These are phyloP conservation scores for Pseudococcus jackbeardsleyi DNA, from an alignment of 2,888 invertebrate species.

Conservation along the genomic window DNA sequence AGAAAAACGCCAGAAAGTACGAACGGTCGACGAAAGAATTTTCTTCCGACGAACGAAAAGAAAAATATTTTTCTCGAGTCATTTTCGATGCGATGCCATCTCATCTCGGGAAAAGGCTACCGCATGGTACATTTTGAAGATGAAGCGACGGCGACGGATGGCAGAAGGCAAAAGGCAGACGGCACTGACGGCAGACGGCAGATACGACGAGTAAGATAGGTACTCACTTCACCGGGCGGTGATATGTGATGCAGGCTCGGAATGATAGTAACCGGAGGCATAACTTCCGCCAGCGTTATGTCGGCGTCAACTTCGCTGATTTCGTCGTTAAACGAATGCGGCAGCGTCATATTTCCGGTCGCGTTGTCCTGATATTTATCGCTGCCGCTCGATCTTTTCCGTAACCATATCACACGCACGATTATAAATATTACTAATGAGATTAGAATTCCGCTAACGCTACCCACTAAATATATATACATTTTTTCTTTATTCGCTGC, in stretches of 20 bases:
- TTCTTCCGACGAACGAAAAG: too few species aligned
- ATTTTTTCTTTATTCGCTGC: constrained; percentile 84
- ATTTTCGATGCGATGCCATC: too few species aligned
- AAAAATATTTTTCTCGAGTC: too few species aligned
- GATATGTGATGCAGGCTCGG: constrained; percentile 68
- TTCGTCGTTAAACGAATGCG: constrained; percentile 80
- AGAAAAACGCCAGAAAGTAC: too few species aligned
- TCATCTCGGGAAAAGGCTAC: too few species aligned
- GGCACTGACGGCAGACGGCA: too few species aligned
- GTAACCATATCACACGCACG: constrained; percentile 79
- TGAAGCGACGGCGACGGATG: too few species aligned
- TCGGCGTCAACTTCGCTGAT: constrained; percentile 88
- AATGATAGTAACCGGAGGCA: constrained; percentile 75
- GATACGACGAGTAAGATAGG: too few species aligned
- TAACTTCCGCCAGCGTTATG: constrained; percentile 80
- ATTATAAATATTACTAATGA: constrained; percentile 79
- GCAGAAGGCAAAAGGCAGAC: too few species aligned
- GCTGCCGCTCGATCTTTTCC: constrained; percentile 68
- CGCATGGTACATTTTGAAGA: too few species aligned
- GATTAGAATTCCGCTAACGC: constrained; percentile 79
- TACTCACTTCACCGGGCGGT: constrained; percentile 67
- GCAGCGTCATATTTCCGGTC: constrained; percentile 66
- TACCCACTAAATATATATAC: constrained; percentile 86
- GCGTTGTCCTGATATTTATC: constrained; percentile 65
- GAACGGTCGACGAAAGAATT: too few species aligned